Evolutionary conservation across 2,797 vertebrate species (phyloP).

Genomic region (Enteromius argenteus): DNA sequence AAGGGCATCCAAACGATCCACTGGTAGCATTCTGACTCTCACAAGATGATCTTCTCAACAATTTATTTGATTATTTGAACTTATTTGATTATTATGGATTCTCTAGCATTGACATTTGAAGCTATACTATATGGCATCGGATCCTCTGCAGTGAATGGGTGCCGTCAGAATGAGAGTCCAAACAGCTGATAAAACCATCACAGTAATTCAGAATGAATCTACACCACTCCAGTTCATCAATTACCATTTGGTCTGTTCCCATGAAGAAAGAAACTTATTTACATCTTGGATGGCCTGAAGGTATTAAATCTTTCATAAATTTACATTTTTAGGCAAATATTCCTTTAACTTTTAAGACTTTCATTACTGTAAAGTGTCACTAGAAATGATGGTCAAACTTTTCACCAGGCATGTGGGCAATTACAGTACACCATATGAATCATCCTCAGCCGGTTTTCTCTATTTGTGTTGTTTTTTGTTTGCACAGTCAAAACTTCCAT

Average conservation of each 20-base stretch:
- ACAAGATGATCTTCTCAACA: neutral
- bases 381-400: constrained; percentile 4
- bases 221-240: neutral
- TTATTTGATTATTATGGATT: neutral
- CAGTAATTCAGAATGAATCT: neutral
- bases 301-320: no score
- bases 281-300: neutral
- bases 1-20: neutral
- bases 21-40: neutral
- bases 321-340: neutral
- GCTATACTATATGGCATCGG: neutral
- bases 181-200: neutral
- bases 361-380: neutral
- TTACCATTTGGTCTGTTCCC: neutral
- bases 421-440: neutral
- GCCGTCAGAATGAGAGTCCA: neutral
- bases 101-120: neutral
- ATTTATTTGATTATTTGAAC: no score
- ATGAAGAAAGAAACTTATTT: neutral
- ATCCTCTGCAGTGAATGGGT: neutral
- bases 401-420: neutral
- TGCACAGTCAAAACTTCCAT: constrained; percentile 6
- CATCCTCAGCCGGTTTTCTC: neutral
- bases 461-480: neutral
- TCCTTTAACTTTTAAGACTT: neutral